Base-by-base conservation (phyloP, 2,888 invertebrate species). In the Allolobophora icterica region DNA sequence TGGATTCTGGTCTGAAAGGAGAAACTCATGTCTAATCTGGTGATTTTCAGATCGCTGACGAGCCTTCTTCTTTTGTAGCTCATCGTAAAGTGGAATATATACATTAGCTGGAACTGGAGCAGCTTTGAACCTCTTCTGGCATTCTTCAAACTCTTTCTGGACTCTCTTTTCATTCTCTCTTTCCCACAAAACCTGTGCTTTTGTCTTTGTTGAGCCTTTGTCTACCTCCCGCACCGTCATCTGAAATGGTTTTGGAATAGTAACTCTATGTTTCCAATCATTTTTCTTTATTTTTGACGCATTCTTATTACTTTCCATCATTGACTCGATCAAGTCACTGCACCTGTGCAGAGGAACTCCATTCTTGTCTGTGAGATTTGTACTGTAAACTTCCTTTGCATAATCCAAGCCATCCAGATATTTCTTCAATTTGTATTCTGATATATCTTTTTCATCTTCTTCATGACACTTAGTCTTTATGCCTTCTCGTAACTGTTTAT, bases 21-120 rank as follows among this genome's bases (percentile, higher is more conserved):
- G 91, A 45, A 95, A 91, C 90, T 95, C 95, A 92, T 94, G 92
- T 92, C 94, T 93, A 91, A 94, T 92, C 52, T 94, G 93, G 92
- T 93, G 94, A 15, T 94, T 92, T 83, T 94, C 93, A 71, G 93
- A 92, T 45, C 95, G 92, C 90, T 94, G 93, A 38, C 94, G 92
- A 92, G 95, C 95, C 92, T 94, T 93, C 90, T 94, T 94, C 92
- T 95, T 95, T 92, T 93, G 93, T 38, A 95, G 94, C 92, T 95
- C 95, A 93, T 95, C 95, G 94, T 93, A 95, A 34, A 95, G 92
- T 52, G 95, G 95, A 90, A 95, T 92, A 91, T 95, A 95, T n/a
- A 95, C 94, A 93, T 95, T 95, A 35, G 95, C 95, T 34, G 95
- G 95, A 0, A 95, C 95, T 34, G 95, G 95, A 89, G 93, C 93